A percentile compares a stretch with the other conserved stretches of the same genome.
phyloP scores from a whole-genome alignment of 2,888 invertebrate species.

The Miltochrista miniata region DNA sequence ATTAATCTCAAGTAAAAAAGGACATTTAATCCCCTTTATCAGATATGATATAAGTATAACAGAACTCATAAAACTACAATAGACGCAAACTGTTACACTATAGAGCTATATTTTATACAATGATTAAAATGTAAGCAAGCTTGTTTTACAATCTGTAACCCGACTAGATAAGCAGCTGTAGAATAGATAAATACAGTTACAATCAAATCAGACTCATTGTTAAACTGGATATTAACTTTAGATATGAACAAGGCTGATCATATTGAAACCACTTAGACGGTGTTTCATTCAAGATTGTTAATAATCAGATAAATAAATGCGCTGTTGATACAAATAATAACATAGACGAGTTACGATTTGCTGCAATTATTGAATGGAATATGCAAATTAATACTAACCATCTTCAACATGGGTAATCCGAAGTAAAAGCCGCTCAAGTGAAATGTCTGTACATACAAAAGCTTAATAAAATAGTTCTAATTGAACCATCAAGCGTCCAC shows the following conservation, averaged over 20 bases:
- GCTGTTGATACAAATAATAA: constrained; percentile 16
- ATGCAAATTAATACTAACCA: constrained; percentile 65
- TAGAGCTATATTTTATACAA: too few relatives aligned
- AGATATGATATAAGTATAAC: too few relatives aligned
- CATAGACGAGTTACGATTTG: constrained; percentile 18
- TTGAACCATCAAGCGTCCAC: constrained; percentile 73
- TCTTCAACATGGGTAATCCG: constrained; percentile 72
- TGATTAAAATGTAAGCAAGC: constrained; percentile 15
- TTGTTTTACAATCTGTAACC: constrained; percentile 22
- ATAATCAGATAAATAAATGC: constrained; percentile 13
- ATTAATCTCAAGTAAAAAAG: too few relatives aligned
- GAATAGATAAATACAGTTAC: constrained; percentile 25
- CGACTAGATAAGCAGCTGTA: constrained; percentile 18
- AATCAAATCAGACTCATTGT: constrained; percentile 21
- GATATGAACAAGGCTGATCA: neutral
- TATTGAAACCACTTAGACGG: constrained; percentile 4
- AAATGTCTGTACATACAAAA: constrained; percentile 56
- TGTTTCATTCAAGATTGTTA: constrained; percentile 17
- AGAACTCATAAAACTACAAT: too few relatives aligned
- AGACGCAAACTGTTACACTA: too few relatives aligned
- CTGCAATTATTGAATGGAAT: constrained; percentile 38
- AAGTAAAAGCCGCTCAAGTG: constrained; percentile 48
- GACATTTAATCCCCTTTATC: too few relatives aligned
- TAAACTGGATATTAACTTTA: constrained; percentile 16
- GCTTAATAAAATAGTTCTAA: constrained; percentile 68